These are phyloP conservation scores for Aproaerema taeniolella DNA, from an alignment of 2,888 invertebrate species.

Conservation along the genomic window DNA sequence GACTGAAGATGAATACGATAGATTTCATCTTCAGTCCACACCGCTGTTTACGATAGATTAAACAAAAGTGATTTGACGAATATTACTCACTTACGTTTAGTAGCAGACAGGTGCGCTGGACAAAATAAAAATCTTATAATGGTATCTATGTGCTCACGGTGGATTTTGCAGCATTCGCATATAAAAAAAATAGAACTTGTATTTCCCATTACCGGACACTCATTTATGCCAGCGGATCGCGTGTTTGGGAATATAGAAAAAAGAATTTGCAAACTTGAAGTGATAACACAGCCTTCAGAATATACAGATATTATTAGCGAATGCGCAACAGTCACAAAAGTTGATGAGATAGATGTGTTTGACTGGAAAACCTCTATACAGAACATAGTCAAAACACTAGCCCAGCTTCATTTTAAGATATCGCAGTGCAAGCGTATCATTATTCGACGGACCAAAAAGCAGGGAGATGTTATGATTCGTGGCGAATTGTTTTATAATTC, in stretches of 20 bases:
- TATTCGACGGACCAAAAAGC: constrained; percentile 10
- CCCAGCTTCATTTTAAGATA: constrained; percentile 3
- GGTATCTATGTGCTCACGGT: not conserved
- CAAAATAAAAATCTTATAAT: constrained; percentile 6
- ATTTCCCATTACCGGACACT: constrained; percentile 3
- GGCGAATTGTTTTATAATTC: constrained; percentile 12
- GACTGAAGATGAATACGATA: constrained; percentile 20
- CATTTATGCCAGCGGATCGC: constrained; percentile 5
- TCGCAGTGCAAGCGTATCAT: constrained; percentile 9
- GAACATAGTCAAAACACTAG: constrained; percentile 7
- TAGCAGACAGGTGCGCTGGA: constrained; percentile 31
- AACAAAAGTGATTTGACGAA: constrained; percentile 12
- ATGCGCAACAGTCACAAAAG: constrained; percentile 5
- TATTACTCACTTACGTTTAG: constrained; percentile 23
- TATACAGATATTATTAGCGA: constrained; percentile 8
- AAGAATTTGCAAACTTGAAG: not conserved
- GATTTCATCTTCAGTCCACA: constrained; percentile 18
- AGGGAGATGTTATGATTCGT: constrained; percentile 9
- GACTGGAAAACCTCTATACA: constrained; percentile 9
- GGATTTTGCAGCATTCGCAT: not conserved
- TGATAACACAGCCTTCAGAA: not conserved
- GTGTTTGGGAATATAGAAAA: constrained; percentile 8
- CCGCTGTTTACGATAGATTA: constrained; percentile 21
- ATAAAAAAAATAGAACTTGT: constrained; percentile 3
- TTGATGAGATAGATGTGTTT: constrained; percentile 5